Base-by-base conservation (phyloP, 2,113 vertebrate genomes). In the Lathamus discolor region DNA sequence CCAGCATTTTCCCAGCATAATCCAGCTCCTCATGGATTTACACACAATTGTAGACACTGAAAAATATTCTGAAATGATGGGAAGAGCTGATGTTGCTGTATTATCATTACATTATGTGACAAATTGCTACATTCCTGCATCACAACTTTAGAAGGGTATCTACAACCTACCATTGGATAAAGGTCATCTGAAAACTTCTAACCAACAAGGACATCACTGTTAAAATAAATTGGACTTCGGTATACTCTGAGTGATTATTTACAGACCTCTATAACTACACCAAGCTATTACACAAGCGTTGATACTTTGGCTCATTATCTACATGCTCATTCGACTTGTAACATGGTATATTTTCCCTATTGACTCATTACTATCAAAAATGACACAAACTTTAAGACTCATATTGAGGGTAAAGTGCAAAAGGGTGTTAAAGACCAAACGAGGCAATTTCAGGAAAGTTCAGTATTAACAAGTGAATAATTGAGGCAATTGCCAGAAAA, bases 41-140 rank as follows among this genome's bases (percentile, higher is more conserved):
- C 3, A 7, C 11, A 28, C 12, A 78, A 49, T 2, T 29, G 9
- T 14, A 85, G 76, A 91, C 27, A 73, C 13, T 75, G 37, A 72
- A 91, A 88, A 78, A 28, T 7, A 33, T 67, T 92, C 67, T 57
- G 31, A 83, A 86, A 52, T 41, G 0, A 48, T 35, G 11, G 14
- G 7, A 66, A 83, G 13, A 46, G 4, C 17, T 69, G 20, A 33
- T 1, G 4, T 7, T 83, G 67, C 5, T 67, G 8, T 43, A 15
- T 78, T 27, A 43, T 41, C 20, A 6, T 49, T 19, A 33, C 12
- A 35, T 7, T 63, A 12, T 48, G 22, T 3, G 23, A 68, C 20
- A 76, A 86, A 44, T 25, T 46, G 68, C 0, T 0, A 48, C 20
- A 28, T 18, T 3, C 5, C 4, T 0, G 1, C 9, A 68, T 52